Evolutionary conservation across 2,888 invertebrate genomes (phyloP).

Genomic region (Seladonia tumulorum): DNA sequence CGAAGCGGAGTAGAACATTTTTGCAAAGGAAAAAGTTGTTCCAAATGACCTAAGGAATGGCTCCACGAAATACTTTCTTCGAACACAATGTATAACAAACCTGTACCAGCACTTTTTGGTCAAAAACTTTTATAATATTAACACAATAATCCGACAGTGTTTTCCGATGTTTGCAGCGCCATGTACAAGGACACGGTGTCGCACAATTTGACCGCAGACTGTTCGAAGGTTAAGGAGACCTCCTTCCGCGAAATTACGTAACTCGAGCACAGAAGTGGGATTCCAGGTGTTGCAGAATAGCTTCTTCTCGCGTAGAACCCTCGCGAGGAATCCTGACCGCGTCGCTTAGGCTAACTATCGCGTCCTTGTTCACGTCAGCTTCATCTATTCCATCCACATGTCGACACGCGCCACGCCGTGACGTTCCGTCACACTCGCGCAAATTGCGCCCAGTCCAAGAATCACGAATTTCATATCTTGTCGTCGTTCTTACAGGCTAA

Average conservation of each 20-base stretch:
- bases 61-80: too few relatives aligned
- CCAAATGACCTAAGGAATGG: too few relatives aligned
- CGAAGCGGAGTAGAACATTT: too few relatives aligned
- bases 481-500: background rate
- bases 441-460: conserved; percentile 36
- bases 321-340: conserved; percentile 17
- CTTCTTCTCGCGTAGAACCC: background rate
- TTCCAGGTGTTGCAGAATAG: conserved; percentile 11
- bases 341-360: conserved; percentile 23
- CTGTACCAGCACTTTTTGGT: too few relatives aligned
- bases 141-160: too few relatives aligned
- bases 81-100: too few relatives aligned
- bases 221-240: background rate
- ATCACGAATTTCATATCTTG: conserved; percentile 21
- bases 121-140: too few relatives aligned
- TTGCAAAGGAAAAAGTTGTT: too few relatives aligned
- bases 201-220: background rate
- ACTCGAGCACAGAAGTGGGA: background rate
- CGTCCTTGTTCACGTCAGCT: conserved; percentile 40
- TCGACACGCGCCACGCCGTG: conserved; percentile 45
- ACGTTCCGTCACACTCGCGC: conserved; percentile 27
- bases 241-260: background rate
- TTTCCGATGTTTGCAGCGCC: too few relatives aligned
- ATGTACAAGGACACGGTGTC: background rate
- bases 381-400: conserved; percentile 45